A percentile compares a stretch with the other conserved stretches of the same genome.
phyloP scores from a whole-genome alignment of 2,113 vertebrate species.

The Corvus cornix region DNA sequence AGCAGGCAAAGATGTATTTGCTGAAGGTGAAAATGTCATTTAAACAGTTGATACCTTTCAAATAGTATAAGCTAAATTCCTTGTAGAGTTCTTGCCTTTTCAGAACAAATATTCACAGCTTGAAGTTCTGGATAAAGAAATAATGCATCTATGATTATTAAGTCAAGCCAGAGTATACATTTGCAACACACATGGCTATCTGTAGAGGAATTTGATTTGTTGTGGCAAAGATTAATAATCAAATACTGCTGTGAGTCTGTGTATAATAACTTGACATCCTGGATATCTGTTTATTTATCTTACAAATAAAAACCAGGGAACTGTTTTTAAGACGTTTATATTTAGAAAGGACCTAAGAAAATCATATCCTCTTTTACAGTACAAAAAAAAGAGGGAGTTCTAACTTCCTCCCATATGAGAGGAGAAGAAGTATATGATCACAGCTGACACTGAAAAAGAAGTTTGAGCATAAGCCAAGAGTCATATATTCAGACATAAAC shows the following conservation, averaged over 20 bases:
- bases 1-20: constrained; percentile 67
- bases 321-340: neutral
- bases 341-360: neutral
- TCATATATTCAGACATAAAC: neutral
- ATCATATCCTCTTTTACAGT: neutral
- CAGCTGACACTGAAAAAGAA: neutral
- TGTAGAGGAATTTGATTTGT: neutral
- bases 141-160: neutral
- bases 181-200: neutral
- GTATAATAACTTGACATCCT: neutral
- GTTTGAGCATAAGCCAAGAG: neutral
- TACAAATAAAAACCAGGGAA: neutral
- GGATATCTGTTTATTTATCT: neutral
- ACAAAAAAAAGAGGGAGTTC: neutral
- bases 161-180: neutral
- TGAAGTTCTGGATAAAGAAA: neutral
- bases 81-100: neutral
- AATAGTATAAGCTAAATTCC: constrained; percentile 18
- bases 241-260: neutral
- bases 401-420: neutral
- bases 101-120: neutral
- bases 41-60: constrained; percentile 67
- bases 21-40: constrained; percentile 75
- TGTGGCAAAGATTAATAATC: neutral
- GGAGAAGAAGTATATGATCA: neutral